phyloP scores from a whole-genome alignment of 2,113 vertebrate genomes.

The Dissostichus mawsoni region DNA sequence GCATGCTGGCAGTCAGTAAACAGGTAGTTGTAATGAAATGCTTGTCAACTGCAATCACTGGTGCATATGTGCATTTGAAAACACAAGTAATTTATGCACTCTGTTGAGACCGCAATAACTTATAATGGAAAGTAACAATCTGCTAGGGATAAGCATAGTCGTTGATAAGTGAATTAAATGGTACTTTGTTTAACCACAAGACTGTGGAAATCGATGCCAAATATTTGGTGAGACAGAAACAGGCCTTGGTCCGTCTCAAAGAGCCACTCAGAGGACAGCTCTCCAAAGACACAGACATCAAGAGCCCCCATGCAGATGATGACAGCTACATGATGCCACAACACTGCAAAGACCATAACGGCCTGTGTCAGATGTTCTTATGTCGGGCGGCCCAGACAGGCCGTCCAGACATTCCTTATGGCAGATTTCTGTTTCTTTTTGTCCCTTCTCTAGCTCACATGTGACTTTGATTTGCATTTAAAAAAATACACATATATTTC shows the following conservation, averaged over 20 bases:
- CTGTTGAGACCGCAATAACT: slow-evolving; percentile 34
- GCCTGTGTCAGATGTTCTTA: slow-evolving; percentile 56
- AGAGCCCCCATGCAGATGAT: slow-evolving; percentile 51
- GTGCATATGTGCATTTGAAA: slow-evolving; percentile 9
- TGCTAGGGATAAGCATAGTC: slow-evolving; percentile 46
- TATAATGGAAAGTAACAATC: slow-evolving; percentile 60
- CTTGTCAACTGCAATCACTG: slow-evolving; percentile 50
- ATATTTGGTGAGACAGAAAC: slow-evolving; percentile 68
- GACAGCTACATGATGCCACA: slow-evolving; percentile 66
- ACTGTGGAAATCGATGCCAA: slow-evolving; percentile 65
- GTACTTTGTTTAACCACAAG: slow-evolving; percentile 63
- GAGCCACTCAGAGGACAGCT: slow-evolving; percentile 61
- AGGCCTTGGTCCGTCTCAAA: slow-evolving; percentile 56
- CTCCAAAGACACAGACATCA: slow-evolving; percentile 35
- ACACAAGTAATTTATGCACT: slow-evolving; percentile 32
- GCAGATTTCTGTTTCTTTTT: slow-evolving; percentile 30
- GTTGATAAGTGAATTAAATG: slow-evolving; percentile 70
- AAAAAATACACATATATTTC: slow-evolving; percentile 34
- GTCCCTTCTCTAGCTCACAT: slow-evolving; percentile 55
- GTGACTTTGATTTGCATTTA: slow-evolving; percentile 73
- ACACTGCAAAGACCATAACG: slow-evolving; percentile 51
- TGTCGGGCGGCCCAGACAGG: slow-evolving; percentile 40
- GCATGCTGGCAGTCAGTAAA: slow-evolving; percentile 29
- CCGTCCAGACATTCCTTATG: slow-evolving; percentile 28
- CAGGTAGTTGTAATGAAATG: slow-evolving; percentile 61